These are phyloP conservation scores for Taenaris catops DNA, from an alignment of 2,888 invertebrate genomes.

Conservation along the genomic window DNA sequence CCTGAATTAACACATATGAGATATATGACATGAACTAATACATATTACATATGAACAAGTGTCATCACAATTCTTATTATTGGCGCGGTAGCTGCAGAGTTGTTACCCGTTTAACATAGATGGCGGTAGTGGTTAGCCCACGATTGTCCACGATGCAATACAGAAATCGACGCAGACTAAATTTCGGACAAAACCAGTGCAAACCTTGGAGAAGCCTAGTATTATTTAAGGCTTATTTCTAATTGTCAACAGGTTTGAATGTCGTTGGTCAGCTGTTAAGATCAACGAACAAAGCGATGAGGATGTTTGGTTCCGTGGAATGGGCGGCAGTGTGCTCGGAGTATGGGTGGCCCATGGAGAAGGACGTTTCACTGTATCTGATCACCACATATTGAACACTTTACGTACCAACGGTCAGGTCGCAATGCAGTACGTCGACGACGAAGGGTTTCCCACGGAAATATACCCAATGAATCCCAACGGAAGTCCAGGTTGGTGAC, in stretches of 20 bases:
- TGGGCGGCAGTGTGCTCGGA: slow-evolving; percentile 94
- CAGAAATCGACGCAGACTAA: no score
- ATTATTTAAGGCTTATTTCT: no score
- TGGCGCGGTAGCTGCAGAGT: no score
- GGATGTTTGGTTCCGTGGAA: slow-evolving; percentile 93
- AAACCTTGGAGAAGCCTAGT: no score
- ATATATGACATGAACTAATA: no score
- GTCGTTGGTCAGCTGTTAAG: slow-evolving; percentile 88
- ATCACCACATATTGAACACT: slow-evolving; percentile 58
- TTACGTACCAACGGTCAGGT: slow-evolving; percentile 82
- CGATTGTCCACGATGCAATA: no score
- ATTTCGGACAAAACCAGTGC: no score
- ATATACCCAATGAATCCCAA: slow-evolving; percentile 97
- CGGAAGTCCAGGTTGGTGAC: slow-evolving; percentile 87
- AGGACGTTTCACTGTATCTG: slow-evolving; percentile 86
- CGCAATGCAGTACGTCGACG: slow-evolving; percentile 92
- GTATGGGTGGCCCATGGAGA: slow-evolving; percentile 99
- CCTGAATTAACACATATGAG: no score
- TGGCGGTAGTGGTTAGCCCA: no score
- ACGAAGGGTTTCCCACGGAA: slow-evolving; percentile 86
- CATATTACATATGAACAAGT: no score
- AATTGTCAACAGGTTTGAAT: slow-evolving; percentile 80
- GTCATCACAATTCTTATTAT: no score
- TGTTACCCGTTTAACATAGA: no score
- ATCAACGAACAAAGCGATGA: slow-evolving; percentile 81